Evolutionary conservation across 2,113 vertebrate genomes (phyloP), one percentile per base, ranked within the genome.

Genomic region (Cichladusa arquata): DNA sequence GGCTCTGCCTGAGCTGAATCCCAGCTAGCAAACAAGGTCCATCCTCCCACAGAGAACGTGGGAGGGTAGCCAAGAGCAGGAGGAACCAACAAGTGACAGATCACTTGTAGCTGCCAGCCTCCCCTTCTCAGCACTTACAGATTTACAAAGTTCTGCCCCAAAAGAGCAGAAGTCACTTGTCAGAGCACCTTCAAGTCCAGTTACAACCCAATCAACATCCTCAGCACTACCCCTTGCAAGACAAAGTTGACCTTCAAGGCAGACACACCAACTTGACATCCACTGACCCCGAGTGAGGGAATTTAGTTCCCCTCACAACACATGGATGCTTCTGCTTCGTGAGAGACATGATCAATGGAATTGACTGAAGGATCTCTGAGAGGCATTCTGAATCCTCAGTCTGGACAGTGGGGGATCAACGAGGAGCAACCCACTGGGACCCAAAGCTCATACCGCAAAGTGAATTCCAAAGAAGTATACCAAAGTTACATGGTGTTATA

Each of bases 291-390:
- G 22, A 71, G 19, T 0, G 0, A 84, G 31, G n/a, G 48, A 67
- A 62, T 56, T 56, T 22, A 5, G 15, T 19, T 65, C 10, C 26
- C 14, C 14, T 71, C 56, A 47, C 22, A 28, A 40, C 29, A 22
- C 9, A 29, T 0, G 5, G 36, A 61, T 20, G 40, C 24, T 72
- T 42, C 36, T 36, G 31, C 53, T 77, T 58, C 11, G 28, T 1
- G 0, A 57, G 34, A 64, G 5, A 13, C 12, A 4, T 0, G 1
- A 86, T 48, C 10, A 1, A 50, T 44, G 1, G 2, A 34, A 69
- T 13, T 0, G 11, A 81, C 17, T 24, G 34, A 48, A 58, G 47
- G 31, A 51, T 29, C 19, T 11, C 42, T 6, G 56, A 44, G 48
- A 44, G 31, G 33, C 12, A 16, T 74, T 57, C 50, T 34, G 17